A percentile compares a stretch with the other conserved stretches of the same genome.
phyloP scores from a whole-genome alignment of 2,113 vertebrate species.

The Riparia riparia region DNA sequence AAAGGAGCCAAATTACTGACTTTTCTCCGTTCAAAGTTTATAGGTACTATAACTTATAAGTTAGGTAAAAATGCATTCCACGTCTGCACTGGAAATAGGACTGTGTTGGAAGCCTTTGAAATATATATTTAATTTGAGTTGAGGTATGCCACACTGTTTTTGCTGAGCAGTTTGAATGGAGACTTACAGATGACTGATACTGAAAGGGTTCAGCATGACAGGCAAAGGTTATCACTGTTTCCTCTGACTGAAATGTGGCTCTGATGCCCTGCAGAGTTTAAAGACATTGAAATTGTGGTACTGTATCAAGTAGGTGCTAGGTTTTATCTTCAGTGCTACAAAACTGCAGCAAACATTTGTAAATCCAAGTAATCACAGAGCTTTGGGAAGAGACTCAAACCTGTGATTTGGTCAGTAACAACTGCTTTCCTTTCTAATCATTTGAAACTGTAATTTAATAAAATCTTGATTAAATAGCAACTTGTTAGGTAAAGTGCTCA shows the following conservation, averaged over 20 bases:
- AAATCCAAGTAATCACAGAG: neutral
- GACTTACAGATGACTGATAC: neutral
- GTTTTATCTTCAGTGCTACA: neutral
- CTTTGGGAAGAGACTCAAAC: neutral
- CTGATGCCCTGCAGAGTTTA: neutral
- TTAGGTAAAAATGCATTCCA: neutral
- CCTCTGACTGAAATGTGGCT: neutral
- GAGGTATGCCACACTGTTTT: neutral
- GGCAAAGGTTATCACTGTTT: neutral
- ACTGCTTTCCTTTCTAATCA: neutral
- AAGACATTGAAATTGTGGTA: neutral
- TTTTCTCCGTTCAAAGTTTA: neutral
- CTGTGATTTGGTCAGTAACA: neutral
- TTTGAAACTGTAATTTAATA: neutral
- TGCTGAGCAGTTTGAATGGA: neutral
- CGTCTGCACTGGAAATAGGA: neutral
- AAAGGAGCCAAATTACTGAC: neutral
- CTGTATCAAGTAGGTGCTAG: neutral
- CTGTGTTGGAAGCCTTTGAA: neutral
- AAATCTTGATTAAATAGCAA: neutral
- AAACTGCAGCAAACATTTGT: neutral
- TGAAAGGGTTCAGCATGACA: neutral
- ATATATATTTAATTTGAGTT: accelerated
- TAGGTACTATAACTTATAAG: neutral
- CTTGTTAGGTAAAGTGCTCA: neutral